Percentiles rank a stretch among this genome's conserved stretches.
Evolutionary conservation across 2,888 invertebrate species (phyloP).

Genomic region (Camptogramma bilineatum): DNA sequence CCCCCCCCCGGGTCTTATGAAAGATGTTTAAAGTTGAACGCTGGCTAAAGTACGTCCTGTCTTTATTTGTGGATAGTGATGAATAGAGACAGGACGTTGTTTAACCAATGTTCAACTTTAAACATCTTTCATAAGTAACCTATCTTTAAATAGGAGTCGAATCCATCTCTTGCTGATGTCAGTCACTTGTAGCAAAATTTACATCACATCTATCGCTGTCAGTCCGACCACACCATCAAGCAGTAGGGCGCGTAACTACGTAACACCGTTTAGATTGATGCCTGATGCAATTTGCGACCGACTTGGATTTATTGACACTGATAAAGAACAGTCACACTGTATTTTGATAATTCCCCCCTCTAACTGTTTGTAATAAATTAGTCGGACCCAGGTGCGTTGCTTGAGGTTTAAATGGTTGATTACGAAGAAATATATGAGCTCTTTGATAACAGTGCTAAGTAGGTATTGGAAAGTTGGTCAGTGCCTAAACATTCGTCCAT

Average conservation of each 20-base stretch:
- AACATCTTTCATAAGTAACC: no score
- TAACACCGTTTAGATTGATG: slow-evolving; percentile 82
- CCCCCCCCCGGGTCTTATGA: no score
- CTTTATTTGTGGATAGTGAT: no score
- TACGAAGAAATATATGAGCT: slow-evolving; percentile 22
- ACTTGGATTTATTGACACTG: slow-evolving; percentile 79
- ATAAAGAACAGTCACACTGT: slow-evolving; percentile 70
- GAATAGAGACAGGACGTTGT: no score
- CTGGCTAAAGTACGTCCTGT: no score
- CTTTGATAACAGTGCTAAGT: slow-evolving; percentile 19
- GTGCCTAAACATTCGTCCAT: not conserved
- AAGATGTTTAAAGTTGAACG: no score
- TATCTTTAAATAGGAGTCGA: no score
- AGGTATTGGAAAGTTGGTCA: slow-evolving; percentile 2
- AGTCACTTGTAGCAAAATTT: no score
- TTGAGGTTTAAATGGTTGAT: slow-evolving; percentile 25
- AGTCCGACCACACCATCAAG: slow-evolving; percentile 50
- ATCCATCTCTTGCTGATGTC: no score
- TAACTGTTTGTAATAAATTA: slow-evolving; percentile 48
- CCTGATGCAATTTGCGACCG: slow-evolving; percentile 81
- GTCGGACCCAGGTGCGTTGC: slow-evolving; percentile 35
- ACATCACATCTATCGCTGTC: slow-evolving; percentile 38
- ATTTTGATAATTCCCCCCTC: slow-evolving; percentile 62
- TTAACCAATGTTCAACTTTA: no score
- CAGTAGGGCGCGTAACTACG: slow-evolving; percentile 75